Conservation (phyloP, 2,797 vertebrate species). For the Craterocephalus amniculus region DNA sequence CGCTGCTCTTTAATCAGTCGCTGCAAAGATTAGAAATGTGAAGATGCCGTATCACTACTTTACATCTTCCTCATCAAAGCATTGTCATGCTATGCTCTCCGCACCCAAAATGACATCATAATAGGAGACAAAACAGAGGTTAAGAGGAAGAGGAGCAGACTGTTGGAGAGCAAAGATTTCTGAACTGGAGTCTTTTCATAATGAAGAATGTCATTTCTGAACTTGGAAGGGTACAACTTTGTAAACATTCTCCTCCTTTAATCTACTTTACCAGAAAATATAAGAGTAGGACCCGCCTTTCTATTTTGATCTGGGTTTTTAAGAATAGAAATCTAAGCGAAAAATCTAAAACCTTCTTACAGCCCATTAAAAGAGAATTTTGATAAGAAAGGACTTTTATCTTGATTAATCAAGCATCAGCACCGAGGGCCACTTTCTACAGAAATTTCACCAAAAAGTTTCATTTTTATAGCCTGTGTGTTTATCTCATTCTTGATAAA, state of each 20-base stretch:
- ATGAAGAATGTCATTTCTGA: background rate
- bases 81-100: background rate
- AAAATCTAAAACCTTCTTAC: background rate
- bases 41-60: slow-evolving; percentile 14
- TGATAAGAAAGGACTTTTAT: background rate
- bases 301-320: background rate
- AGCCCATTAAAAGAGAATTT: background rate
- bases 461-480: background rate
- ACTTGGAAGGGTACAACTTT: background rate
- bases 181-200: background rate
- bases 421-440: background rate
- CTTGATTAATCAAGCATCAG: background rate
- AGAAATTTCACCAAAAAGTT: background rate
- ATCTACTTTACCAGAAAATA: background rate
- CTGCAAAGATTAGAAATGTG: slow-evolving; percentile 13
- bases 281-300: background rate
- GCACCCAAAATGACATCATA: slow-evolving; percentile 49
- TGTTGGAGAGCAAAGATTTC: slow-evolving; percentile 1
- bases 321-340: background rate
- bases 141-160: background rate
- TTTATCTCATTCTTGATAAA: slow-evolving; percentile 4
- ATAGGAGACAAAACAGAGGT: background rate
- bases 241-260: background rate
- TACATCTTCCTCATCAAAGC: slow-evolving; percentile 11
- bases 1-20: slow-evolving; percentile 57